phyloP scores from a whole-genome alignment of 1,140 invertebrate genomes.

The Drosophila quadrilineata region DNA sequence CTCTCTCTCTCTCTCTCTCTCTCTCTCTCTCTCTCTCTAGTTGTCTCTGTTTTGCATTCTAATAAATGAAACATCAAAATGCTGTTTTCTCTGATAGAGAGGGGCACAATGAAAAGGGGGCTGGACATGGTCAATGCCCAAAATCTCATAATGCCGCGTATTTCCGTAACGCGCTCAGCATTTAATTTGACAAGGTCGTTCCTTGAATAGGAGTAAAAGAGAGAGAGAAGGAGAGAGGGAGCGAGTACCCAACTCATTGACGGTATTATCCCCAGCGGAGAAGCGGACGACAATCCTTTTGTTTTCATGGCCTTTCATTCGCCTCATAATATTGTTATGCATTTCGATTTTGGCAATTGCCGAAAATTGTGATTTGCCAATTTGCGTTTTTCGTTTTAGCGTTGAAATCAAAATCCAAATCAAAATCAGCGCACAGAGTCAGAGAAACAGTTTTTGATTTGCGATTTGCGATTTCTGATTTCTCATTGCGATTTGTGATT shows the following conservation, averaged over 20 bases:
- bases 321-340: constrained; percentile 64
- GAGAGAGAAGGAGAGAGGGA: background rate
- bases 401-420: no score
- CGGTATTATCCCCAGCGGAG: background rate
- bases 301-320: constrained; percentile 5
- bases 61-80: constrained; percentile 58
- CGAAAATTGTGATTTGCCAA: constrained; percentile 34
- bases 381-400: constrained; percentile 40
- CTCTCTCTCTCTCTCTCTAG: background rate
- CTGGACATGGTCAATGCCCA: constrained; percentile 25
- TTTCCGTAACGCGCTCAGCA: constrained; percentile 69
- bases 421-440: no score
- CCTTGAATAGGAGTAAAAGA: constrained; percentile 17
- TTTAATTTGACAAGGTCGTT: constrained; percentile 73
- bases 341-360: constrained; percentile 69
- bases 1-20: background rate
- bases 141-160: constrained; percentile 68
- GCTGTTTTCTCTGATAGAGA: no score
- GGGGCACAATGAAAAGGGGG: background rate
- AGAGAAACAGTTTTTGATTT: background rate
- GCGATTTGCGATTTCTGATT: constrained; percentile 47
- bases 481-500: constrained; percentile 32
- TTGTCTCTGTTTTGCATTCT: no score
- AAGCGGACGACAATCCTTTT: no score
- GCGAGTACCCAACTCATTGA: no score